These are phyloP conservation scores for Papilio glaucus DNA, from an alignment of 1,140 invertebrate species.

Conservation along the genomic window DNA sequence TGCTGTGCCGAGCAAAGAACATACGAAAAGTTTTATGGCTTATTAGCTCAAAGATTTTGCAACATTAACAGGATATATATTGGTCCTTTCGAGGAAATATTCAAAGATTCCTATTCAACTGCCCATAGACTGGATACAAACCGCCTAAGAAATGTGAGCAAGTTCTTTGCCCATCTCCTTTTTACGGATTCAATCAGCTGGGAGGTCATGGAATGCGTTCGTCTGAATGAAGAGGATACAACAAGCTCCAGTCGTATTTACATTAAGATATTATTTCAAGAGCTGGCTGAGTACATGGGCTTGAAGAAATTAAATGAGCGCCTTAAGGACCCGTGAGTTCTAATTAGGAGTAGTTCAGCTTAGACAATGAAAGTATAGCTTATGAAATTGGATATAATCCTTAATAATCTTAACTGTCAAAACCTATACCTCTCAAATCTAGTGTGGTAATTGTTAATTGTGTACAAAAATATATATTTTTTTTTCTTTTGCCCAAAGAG, in stretches of 20 bases:
- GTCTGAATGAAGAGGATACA: slow-evolving; percentile 98
- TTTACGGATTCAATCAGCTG: slow-evolving; percentile 98
- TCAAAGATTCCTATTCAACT: slow-evolving; percentile 97
- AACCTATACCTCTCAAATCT: too few species aligned
- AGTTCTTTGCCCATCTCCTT: slow-evolving; percentile 98
- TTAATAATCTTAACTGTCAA: too few species aligned
- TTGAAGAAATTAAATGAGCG: slow-evolving; percentile 95
- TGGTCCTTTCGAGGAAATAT: slow-evolving; percentile 97
- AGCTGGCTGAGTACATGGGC: slow-evolving; percentile 98
- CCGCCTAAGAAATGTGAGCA: slow-evolving; percentile 98
- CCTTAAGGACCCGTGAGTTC: slow-evolving; percentile 90
- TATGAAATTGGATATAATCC: too few species aligned
- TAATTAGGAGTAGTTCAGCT: slow-evolving; percentile 40
- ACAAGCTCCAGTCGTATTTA: slow-evolving; percentile 98
- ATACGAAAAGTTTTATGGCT: slow-evolving; percentile 99
- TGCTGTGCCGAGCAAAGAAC: slow-evolving; percentile 99
- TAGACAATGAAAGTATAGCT: slow-evolving; percentile 7
- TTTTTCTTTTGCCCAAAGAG: too few species aligned
- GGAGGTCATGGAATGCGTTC: slow-evolving; percentile 94
- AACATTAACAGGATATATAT: slow-evolving; percentile 96
- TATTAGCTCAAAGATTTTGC: slow-evolving; percentile 96
- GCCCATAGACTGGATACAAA: slow-evolving; percentile 97
- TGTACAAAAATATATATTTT: too few species aligned
- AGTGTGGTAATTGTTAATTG: too few species aligned
- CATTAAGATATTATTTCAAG: slow-evolving; percentile 98